These are phyloP conservation scores for Aspidiotus destructor DNA, from an alignment of 2,888 invertebrate genomes.

Conservation along the genomic window DNA sequence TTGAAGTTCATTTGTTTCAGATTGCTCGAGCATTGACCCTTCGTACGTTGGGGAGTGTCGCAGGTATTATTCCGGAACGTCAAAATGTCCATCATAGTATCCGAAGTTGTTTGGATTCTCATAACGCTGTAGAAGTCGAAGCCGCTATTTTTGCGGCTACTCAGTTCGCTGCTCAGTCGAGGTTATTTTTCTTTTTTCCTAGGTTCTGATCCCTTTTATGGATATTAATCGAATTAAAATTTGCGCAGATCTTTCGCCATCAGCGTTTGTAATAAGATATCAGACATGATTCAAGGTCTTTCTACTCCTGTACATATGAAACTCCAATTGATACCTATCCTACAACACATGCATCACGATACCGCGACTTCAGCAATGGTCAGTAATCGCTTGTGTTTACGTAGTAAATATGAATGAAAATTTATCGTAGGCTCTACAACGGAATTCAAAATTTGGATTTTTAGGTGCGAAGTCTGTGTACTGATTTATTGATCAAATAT, in stretches of 20 bases:
- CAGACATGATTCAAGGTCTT: slow-evolving; percentile 88
- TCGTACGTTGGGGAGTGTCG: slow-evolving; percentile 80
- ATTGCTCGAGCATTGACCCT: slow-evolving; percentile 82
- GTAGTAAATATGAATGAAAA: neutral
- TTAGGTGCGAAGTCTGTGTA: slow-evolving; percentile 63
- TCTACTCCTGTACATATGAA: slow-evolving; percentile 88
- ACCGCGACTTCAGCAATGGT: slow-evolving; percentile 63
- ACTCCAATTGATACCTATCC: slow-evolving; percentile 75
- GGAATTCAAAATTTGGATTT: neutral
- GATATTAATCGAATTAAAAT: neutral
- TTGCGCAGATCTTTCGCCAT: slow-evolving; percentile 74
- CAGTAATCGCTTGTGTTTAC: neutral
- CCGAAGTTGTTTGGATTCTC: slow-evolving; percentile 79
- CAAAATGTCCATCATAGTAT: slow-evolving; percentile 94
- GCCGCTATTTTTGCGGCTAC: slow-evolving; percentile 92
- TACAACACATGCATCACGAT: slow-evolving; percentile 88
- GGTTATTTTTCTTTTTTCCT: slow-evolving; percentile 47
- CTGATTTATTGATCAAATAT: slow-evolving; percentile 63
- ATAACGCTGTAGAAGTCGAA: slow-evolving; percentile 89
- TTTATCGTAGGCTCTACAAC: neutral
- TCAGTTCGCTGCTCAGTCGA: slow-evolving; percentile 88
- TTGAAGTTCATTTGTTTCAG: slow-evolving; percentile 33
- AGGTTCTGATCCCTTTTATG: neutral
- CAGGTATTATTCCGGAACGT: slow-evolving; percentile 84
- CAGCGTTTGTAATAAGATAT: slow-evolving; percentile 89